phyloP scores from a whole-genome alignment of 2,888 invertebrate genomes.

The Cephonodes hylas region DNA sequence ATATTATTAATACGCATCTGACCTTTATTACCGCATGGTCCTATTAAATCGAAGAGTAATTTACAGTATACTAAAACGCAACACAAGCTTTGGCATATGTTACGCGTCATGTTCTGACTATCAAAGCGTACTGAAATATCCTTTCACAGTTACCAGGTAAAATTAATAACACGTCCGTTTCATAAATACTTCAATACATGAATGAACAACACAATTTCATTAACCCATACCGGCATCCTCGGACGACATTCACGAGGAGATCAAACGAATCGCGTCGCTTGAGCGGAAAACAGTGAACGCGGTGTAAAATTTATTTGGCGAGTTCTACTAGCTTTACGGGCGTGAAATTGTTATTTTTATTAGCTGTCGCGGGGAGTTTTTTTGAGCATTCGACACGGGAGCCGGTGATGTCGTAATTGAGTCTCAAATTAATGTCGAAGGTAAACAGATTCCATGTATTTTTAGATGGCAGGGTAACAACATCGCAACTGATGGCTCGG shows the following conservation, averaged over 20 bases:
- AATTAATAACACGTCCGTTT: neutral
- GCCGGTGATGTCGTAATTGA: neutral
- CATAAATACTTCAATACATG: neutral
- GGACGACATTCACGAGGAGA: neutral
- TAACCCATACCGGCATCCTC: neutral
- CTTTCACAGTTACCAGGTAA: neutral
- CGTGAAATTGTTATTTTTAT: constrained; percentile 2
- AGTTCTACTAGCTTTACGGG: neutral
- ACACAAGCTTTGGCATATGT: too few species aligned
- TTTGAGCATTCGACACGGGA: neutral
- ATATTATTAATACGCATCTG: too few species aligned
- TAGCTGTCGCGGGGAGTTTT: neutral
- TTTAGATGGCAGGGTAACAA: too few species aligned
- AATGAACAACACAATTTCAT: neutral
- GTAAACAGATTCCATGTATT: too few species aligned
- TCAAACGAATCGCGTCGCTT: neutral
- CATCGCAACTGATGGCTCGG: too few species aligned
- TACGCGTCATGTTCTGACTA: too few species aligned
- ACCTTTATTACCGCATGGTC: too few species aligned
- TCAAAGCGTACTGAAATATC: too few species aligned
- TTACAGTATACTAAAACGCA: too few species aligned
- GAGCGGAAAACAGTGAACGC: neutral
- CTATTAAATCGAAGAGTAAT: too few species aligned
- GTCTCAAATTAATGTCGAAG: neutral
- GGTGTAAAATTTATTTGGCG: neutral